Evolutionary conservation across 2,113 vertebrate genomes (phyloP).

Genomic region (Coracopsis vasa): DNA sequence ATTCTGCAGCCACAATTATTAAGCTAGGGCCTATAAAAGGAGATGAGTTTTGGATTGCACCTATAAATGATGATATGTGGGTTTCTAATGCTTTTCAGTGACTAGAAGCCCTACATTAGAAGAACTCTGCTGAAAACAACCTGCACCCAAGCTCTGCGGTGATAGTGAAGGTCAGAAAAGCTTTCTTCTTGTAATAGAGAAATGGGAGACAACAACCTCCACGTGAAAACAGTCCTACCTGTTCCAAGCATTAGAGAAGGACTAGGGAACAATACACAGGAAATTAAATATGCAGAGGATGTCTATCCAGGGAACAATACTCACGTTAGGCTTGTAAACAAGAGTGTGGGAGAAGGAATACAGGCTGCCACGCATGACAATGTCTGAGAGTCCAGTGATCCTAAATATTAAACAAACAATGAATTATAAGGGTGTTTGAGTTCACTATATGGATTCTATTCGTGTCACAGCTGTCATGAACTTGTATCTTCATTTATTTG

Average conservation of each 20-base stretch:
- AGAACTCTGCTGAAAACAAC: background rate
- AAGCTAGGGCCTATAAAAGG: constrained; percentile 57
- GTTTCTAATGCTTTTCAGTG: constrained; percentile 25
- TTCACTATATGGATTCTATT: background rate
- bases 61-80: constrained; percentile 59
- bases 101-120: background rate
- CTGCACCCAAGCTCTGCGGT: background rate
- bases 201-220: background rate
- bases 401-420: constrained; percentile 11
- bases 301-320: background rate
- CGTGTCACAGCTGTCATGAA: background rate
- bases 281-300: constrained; percentile 12
- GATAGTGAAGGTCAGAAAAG: background rate
- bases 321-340: background rate
- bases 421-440: background rate
- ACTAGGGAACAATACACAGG: background rate
- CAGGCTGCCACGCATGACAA: background rate
- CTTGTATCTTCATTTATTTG: constrained; percentile 8
- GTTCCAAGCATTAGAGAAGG: background rate
- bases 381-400: background rate
- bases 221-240: background rate
- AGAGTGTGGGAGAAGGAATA: background rate
- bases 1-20: constrained; percentile 61
- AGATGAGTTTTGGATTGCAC: constrained; percentile 62
- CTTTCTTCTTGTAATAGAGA: background rate